phyloP scores from a whole-genome alignment of 2,797 vertebrate genomes.

The Macroramphosus scolopax region DNA sequence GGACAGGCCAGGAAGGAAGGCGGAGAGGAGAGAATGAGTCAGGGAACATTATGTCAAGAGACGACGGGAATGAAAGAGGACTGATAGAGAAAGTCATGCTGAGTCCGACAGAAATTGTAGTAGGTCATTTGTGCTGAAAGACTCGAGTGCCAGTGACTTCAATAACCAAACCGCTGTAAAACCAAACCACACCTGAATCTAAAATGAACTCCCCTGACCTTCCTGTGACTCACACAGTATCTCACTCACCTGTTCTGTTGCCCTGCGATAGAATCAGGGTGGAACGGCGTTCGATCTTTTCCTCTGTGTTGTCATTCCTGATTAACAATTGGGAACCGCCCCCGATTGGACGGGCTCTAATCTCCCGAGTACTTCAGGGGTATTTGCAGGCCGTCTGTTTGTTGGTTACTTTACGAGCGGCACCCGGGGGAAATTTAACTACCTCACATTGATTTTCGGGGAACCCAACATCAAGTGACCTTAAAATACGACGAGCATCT shows the following conservation, averaged over 20 bases:
- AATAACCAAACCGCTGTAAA: not conserved
- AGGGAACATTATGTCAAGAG: not conserved
- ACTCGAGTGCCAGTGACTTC: too few species aligned
- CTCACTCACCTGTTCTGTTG: slow-evolving; percentile 10
- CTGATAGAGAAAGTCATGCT: not conserved
- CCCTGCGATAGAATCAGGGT: not conserved
- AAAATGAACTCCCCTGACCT: slow-evolving; percentile 13
- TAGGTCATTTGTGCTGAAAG: too few species aligned
- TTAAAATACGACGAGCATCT: slow-evolving; percentile 34
- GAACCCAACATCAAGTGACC: slow-evolving; percentile 47
- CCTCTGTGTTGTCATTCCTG: slow-evolving; percentile 24
- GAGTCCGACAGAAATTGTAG: too few species aligned
- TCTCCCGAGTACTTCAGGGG: slow-evolving; percentile 34
- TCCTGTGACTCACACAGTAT: slow-evolving; percentile 18
- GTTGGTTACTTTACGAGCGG: slow-evolving; percentile 60
- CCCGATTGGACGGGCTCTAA: slow-evolving; percentile 17
- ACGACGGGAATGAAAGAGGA: not conserved
- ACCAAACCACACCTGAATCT: too few species aligned
- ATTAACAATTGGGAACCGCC: slow-evolving; percentile 6
- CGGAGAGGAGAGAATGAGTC: not conserved
- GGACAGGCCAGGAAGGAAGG: slow-evolving; percentile 31
- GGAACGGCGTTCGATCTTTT: too few species aligned
- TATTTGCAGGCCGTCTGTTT: slow-evolving; percentile 37
- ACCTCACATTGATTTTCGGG: slow-evolving; percentile 51
- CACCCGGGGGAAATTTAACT: slow-evolving; percentile 60